These are phyloP conservation scores for Caprella mutica DNA, from an alignment of 2,888 invertebrate species.

Conservation along the genomic window DNA sequence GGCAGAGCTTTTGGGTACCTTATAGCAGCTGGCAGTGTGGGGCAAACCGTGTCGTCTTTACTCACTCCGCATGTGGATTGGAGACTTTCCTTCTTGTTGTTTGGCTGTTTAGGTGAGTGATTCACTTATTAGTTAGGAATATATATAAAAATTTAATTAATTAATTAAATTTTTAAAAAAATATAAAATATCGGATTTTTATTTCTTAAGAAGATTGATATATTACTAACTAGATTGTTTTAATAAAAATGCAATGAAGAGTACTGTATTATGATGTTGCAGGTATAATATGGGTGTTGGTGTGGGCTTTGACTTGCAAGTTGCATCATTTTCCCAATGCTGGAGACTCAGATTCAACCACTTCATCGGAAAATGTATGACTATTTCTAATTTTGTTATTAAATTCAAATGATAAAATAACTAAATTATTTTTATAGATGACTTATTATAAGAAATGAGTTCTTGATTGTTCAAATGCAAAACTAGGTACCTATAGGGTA, in stretches of 20 bases:
- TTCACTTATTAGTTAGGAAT: too few species aligned
- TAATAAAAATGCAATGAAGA: too few species aligned
- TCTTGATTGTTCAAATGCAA: too few species aligned
- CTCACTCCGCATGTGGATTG: conserved; percentile 51
- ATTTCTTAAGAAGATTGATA: too few species aligned
- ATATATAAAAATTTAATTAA: conserved; percentile 9
- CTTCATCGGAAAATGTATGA: too few species aligned
- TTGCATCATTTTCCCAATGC: conserved; percentile 41
- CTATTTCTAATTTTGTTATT: too few species aligned
- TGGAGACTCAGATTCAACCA: conserved; percentile 20
- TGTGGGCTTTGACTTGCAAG: conserved; percentile 54
- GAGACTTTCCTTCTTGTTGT: conserved; percentile 54
- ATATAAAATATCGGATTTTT: too few species aligned
- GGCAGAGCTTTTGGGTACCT: conserved; percentile 55
- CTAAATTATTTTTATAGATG: too few species aligned
- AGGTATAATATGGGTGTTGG: conserved; percentile 55
- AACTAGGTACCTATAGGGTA: too few species aligned
- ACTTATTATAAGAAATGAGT: too few species aligned
- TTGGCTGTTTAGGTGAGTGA: conserved; percentile 37
- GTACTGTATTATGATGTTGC: conserved; percentile 56
- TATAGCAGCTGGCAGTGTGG: conserved; percentile 59
- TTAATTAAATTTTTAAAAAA: not conserved
- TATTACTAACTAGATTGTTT: too few species aligned
- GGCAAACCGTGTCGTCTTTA: conserved; percentile 58
- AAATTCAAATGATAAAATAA: too few species aligned